Base-by-base conservation (phyloP, 64 coral and sea anemone species). In the Porites lutea region DNA sequence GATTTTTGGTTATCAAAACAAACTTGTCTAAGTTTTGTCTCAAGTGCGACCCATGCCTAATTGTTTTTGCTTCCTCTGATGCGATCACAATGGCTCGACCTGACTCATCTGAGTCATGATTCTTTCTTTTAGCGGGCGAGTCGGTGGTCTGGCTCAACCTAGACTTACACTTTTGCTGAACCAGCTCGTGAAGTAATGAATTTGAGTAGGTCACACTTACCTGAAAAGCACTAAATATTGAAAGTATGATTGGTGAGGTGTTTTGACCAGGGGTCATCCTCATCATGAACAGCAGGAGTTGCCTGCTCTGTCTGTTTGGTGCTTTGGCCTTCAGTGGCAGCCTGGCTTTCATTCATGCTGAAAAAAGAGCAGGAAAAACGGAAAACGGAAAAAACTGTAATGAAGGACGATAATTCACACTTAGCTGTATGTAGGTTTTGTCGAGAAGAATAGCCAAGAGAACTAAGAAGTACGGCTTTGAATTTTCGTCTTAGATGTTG, bases 61-160 rank as follows among this genome's bases (percentile, higher is more conserved):
- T 65, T 22, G 55, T 49, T 77, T 61, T 52, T 65, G 67, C 87
- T 89, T 89, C 65, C 87, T 76, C 71, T 89, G 87, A 89, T 66
- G 87, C 87, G 61, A 47, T 19, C 21, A 21, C 57, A 16, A 15
- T 3, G 5, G 43, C 20, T 22, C n/a, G 54, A 77, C 59, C 9
- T 75, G 72, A 71, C 75, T 19, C 60, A 19, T 23, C 46, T 76
- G 13, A 72, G 18, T 89, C 49, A 78, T 52, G 87, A n/a, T 89
- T 89, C 14, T 14, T 70, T 65, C 72, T 21, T 84, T 84, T 84
- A 52, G 49, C 8, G 49, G 81, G 27, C 27, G 19, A 11, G 46
- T 4, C 45, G 3, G 27, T 45, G 14, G 60, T 4, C 48, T 84
- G 60, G 11, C 12, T 66, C 60, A 13, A 84, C 3, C 51, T 65